phyloP scores from a whole-genome alignment of 2,797 vertebrate genomes.

The Sebastes minor region DNA sequence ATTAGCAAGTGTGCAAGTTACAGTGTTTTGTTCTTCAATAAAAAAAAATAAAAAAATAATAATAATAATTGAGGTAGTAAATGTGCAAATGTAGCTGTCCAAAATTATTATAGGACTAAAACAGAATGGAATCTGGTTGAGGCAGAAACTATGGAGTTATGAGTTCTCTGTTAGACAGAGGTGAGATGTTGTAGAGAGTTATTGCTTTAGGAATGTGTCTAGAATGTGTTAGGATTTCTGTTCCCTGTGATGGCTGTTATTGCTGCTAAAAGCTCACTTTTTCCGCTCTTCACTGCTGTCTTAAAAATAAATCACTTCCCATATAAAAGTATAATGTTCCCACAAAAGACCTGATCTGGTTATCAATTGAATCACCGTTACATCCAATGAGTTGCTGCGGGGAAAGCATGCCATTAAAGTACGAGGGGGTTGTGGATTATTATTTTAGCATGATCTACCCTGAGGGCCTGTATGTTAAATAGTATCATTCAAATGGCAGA shows the following conservation, averaged over 20 bases:
- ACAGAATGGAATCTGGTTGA: too few relatives aligned
- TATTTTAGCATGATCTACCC: neutral
- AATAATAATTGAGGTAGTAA: too few relatives aligned
- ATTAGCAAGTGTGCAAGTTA: too few relatives aligned
- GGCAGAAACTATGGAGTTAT: too few relatives aligned
- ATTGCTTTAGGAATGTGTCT: too few relatives aligned
- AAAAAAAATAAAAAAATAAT: too few relatives aligned
- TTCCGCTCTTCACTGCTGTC: neutral
- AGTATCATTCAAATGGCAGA: neutral
- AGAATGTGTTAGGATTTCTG: neutral
- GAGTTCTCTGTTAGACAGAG: too few relatives aligned
- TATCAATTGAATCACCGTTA: neutral
- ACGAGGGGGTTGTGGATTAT: neutral
- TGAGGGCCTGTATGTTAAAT: constrained; percentile 1
- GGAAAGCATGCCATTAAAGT: neutral
- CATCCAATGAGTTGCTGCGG: neutral
- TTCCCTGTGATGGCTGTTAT: neutral
- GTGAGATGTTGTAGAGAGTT: too few relatives aligned
- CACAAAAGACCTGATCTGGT: neutral
- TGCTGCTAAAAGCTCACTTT: neutral
- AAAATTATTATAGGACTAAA: too few relatives aligned
- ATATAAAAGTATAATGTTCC: neutral
- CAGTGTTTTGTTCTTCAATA: too few relatives aligned
- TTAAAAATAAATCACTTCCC: neutral
- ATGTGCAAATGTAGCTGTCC: too few relatives aligned